Percentiles rank a stretch among this genome's conserved stretches.
Evolutionary conservation across 2,797 vertebrate genomes (phyloP).

Genomic region (Threskiornis aethiopicus): DNA sequence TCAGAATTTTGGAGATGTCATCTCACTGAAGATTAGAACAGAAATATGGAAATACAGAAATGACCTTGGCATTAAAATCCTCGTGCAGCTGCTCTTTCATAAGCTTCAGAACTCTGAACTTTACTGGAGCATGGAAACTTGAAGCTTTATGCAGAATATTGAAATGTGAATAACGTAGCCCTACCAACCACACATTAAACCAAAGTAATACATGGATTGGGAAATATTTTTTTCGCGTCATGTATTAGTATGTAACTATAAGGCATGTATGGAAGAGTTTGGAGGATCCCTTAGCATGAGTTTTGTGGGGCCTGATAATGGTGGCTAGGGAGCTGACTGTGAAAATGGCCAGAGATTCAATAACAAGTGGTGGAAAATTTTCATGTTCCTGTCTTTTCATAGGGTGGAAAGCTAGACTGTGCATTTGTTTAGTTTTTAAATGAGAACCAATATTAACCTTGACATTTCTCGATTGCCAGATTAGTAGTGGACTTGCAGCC

Average conservation of each 20-base stretch:
- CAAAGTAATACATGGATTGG: not conserved
- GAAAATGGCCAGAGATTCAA: not conserved
- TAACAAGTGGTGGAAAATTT: not conserved
- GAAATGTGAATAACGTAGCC: not conserved
- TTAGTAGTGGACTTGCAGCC: not conserved
- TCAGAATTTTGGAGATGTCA: not conserved
- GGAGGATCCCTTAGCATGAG: not conserved
- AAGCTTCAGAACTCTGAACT: not conserved
- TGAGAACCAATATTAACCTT: not conserved
- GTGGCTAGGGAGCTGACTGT: not conserved
- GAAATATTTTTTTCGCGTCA: not conserved
- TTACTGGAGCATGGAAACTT: not conserved
- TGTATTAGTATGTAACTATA: not conserved
- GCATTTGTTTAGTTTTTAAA: not conserved
- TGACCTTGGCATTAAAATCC: not conserved
- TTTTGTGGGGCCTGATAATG: not conserved
- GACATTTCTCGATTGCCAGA: not conserved
- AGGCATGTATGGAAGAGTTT: not conserved
- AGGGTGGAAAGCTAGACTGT: not conserved
- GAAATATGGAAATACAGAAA: not conserved
- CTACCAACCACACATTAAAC: not conserved
- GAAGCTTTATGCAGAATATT: not conserved
- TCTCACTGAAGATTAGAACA: not conserved
- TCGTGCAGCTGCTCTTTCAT: not conserved
- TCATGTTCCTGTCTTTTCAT: not conserved